A percentile compares a stretch with the other conserved stretches of the same genome.
Evolutionary conservation across 2,113 vertebrate genomes (phyloP).

Genomic region (Tachysurus fulvidraco): DNA sequence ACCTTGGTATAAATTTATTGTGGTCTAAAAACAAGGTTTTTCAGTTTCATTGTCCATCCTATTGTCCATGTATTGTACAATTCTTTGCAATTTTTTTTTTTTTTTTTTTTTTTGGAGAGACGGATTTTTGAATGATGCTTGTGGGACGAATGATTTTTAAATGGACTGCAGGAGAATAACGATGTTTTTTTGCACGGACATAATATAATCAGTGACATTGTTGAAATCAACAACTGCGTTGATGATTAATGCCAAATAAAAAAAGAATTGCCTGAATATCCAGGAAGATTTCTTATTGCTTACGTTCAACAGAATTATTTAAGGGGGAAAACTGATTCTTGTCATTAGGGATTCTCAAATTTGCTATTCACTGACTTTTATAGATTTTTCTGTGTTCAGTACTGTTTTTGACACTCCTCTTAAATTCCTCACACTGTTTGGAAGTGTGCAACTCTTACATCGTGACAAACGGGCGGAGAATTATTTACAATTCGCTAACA

Average conservation of each 20-base stretch:
- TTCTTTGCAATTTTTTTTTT: constrained; percentile 30
- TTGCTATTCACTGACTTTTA: background rate
- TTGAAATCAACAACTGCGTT: background rate
- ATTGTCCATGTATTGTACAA: constrained; percentile 11
- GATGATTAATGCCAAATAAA: background rate
- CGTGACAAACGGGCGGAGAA: background rate
- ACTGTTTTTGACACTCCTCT: background rate
- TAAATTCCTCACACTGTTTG: background rate
- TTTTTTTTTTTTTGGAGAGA: constrained; percentile 16
- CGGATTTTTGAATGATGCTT: constrained; percentile 42
- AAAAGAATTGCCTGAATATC: background rate
- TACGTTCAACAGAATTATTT: background rate
- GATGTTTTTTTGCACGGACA: constrained; percentile 38
- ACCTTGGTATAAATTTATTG: no score
- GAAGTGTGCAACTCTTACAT: background rate
- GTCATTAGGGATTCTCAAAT: background rate
- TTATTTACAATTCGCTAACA: background rate
- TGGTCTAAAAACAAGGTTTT: no score
- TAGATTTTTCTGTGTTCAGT: background rate
- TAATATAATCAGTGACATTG: background rate
- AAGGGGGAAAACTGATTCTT: background rate
- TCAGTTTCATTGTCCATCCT: background rate
- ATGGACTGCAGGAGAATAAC: constrained; percentile 37
- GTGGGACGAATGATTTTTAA: constrained; percentile 25
- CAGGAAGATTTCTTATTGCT: constrained; percentile 12